Conservation (phyloP, 1,140 invertebrate genomes). For the Zaprionus kolodkinae region DNA sequence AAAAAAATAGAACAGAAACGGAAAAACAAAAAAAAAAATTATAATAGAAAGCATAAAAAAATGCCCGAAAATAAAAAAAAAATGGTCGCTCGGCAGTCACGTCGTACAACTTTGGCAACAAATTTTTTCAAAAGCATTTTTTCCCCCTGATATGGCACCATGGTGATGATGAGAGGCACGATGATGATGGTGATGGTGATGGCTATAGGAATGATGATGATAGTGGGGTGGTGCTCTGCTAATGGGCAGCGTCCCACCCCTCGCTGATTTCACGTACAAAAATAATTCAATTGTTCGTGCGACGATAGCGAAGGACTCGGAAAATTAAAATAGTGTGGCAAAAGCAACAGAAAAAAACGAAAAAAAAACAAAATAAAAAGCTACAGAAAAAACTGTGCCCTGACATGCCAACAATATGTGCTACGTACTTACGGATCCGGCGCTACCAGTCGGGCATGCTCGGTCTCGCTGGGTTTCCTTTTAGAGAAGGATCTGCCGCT, state of each 20-base stretch:
- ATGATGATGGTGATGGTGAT: constrained; percentile 19
- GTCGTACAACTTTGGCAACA: constrained; percentile 80
- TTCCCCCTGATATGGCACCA: constrained; percentile 30
- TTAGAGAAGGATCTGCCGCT: constrained; percentile 30
- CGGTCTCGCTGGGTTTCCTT: constrained; percentile 43
- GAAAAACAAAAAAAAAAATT: constrained; percentile 53
- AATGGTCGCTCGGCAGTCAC: constrained; percentile 67
- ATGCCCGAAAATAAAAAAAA: constrained; percentile 55
- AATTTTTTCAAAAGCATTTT: constrained; percentile 64
- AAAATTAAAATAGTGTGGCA: constrained; percentile 80
- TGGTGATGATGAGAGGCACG: constrained; percentile 30
- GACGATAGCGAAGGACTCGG: constrained; percentile 61
- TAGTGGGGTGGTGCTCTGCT: constrained; percentile 68
- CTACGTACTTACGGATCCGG: constrained; percentile 48
- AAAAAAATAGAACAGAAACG: neutral
- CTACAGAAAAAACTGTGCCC: constrained; percentile 42
- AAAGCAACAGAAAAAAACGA: constrained; percentile 51
- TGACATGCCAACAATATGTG: constrained; percentile 64
- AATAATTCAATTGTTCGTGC: constrained; percentile 84
- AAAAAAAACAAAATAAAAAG: constrained; percentile 41
- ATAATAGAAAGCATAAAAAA: constrained; percentile 52
- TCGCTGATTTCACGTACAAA: constrained; percentile 70
- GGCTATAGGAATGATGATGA: constrained; percentile 47
- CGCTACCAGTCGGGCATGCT: neutral
- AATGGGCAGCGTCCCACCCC: constrained; percentile 71